Percentiles rank a stretch among this genome's conserved stretches.
Evolutionary conservation across 1,140 invertebrate species (phyloP).

Genomic region (Notospermus geniculatus): DNA sequence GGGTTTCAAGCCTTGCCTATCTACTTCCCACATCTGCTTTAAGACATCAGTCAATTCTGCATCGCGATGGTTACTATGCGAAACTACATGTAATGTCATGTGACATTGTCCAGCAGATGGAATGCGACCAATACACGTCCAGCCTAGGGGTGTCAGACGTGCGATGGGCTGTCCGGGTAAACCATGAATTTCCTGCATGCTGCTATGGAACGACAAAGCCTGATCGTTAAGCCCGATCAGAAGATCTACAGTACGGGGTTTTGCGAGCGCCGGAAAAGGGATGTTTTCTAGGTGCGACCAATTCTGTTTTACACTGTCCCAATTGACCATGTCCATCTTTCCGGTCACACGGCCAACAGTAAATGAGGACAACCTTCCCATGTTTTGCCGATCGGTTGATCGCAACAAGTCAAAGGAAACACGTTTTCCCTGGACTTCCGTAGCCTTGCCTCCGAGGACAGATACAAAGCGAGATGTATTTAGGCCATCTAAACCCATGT

Average conservation of each 20-base stretch:
- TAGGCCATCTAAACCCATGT: not conserved
- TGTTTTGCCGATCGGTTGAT: not conserved
- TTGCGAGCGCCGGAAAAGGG: not conserved
- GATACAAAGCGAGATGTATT: not conserved
- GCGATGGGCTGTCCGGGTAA: too few relatives aligned
- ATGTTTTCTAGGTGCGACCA: not conserved
- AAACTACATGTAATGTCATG: not conserved
- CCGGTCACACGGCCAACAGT: not conserved
- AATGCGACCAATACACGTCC: constrained; percentile 14
- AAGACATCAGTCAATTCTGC: too few relatives aligned
- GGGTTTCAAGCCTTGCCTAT: too few relatives aligned
- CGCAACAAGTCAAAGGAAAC: not conserved
- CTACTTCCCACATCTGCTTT: too few relatives aligned
- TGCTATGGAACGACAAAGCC: not conserved
- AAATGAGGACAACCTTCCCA: not conserved
- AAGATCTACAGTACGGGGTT: not conserved
- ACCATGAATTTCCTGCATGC: not conserved
- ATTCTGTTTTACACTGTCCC: not conserved
- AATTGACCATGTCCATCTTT: not conserved
- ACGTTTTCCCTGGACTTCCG: not conserved
- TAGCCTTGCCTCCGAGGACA: not conserved
- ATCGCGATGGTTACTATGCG: not conserved
- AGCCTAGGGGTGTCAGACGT: constrained; percentile 14
- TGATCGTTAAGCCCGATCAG: not conserved
- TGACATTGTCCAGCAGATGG: too few relatives aligned